Conservation (phyloP, 2,797 vertebrate species). For the Lemur catta region DNA sequence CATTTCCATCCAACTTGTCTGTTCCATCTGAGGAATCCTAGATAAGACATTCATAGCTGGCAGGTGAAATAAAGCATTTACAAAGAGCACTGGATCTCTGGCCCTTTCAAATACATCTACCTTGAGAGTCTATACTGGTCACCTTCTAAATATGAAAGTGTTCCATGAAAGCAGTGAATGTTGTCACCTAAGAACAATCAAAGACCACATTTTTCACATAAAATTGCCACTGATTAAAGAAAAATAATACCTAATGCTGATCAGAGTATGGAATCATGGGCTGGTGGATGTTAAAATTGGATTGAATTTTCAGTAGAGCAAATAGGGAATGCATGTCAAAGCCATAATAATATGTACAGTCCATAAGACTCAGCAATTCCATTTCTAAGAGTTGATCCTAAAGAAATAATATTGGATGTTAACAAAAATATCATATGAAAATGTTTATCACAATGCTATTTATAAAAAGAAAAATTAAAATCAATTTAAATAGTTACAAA, state of each 20-base stretch:
- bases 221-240: neutral
- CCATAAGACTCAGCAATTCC: neutral
- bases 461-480: neutral
- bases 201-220: neutral
- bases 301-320: neutral
- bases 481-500: neutral
- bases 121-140: neutral
- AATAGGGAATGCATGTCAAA: neutral
- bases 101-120: neutral
- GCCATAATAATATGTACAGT: neutral
- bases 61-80: neutral
- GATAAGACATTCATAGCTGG: neutral
- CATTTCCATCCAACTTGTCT: neutral
- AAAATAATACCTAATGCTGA: neutral
- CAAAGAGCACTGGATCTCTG: neutral
- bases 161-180: neutral
- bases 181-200: neutral
- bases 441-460: neutral
- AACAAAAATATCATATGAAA: neutral
- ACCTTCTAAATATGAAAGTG: neutral
- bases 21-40: neutral
- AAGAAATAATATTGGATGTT: neutral
- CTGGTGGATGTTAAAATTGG: neutral
- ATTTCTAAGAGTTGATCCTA: neutral
- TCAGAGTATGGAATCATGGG: neutral